Base-by-base conservation (phyloP, 2,113 vertebrate species). In the Rhipidura dahli region DNA sequence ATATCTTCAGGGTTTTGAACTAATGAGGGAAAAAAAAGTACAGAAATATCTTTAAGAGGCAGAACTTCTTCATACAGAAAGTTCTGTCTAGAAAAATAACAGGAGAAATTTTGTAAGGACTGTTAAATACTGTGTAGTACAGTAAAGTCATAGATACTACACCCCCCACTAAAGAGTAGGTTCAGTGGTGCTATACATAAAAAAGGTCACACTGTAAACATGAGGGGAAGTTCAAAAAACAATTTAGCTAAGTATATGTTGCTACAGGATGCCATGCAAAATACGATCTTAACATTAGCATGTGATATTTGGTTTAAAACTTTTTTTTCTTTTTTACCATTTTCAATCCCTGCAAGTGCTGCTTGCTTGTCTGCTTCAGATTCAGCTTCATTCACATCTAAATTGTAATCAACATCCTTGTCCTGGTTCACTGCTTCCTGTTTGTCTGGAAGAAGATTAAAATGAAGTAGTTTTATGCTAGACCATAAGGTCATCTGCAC, bases 281-380 rank as follows among this genome's bases (percentile, higher is more conserved):
- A 70, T 59, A 49, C 0, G 5, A 35, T 37, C 31, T 53, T n/a
- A 51, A 35, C 11, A 15, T 39, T 94, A 79, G 45, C 10, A 13
- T 8, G 4, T 15, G 6, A 8, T 57, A 82, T 4, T 76, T 49
- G 11, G 3, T 5, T n/a, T 57, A 37, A 57, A 65, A 65, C 7
- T 35, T 0, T 9, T 51, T 37, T 64, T 30, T 15, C 2, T 31
- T 70, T 45, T 73, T 96, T 97, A 98, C 98, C 98, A 49, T 76
- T 92, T 92, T 97, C 98, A 64, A 82, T 94, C 47, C 96, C 98
- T 39, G 97, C 96, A 15, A 99, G 99, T 40, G 97, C 98, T 19
- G 98, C 98, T 97, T 99, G 98, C 97, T 99, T 99, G 92, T 99
- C 99, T 3, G 97, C 98, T 96, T 99, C 99, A 63, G 98, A 98